These are phyloP conservation scores for Antrozous pallidus DNA, from an alignment of 2,797 vertebrate genomes.

Conservation along the genomic window DNA sequence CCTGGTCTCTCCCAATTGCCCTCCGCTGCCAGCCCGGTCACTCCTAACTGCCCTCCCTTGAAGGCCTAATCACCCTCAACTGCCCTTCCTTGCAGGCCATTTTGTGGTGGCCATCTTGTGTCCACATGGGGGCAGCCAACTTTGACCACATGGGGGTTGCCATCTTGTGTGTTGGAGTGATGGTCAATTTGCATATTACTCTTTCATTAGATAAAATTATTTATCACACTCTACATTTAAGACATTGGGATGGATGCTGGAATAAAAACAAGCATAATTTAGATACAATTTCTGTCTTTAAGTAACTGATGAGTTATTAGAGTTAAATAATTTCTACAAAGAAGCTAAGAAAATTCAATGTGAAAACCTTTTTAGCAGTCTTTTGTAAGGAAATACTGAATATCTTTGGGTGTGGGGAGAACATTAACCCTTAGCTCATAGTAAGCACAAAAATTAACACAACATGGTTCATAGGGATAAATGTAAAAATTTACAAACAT, in stretches of 20 bases:
- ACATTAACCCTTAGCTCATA: neutral
- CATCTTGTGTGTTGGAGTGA: too few relatives aligned
- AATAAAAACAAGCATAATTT: neutral
- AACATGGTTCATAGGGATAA: neutral
- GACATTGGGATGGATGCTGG: neutral
- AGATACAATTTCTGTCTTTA: neutral
- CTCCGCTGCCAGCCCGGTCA: too few relatives aligned
- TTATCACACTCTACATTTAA: neutral
- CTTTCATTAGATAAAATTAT: neutral
- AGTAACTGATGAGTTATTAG: neutral
- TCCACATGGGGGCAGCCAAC: too few relatives aligned
- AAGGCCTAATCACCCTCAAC: too few relatives aligned
- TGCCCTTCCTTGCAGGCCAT: too few relatives aligned
- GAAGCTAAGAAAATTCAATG: neutral
- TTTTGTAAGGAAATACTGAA: neutral
- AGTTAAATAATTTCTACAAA: neutral
- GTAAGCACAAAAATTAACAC: neutral
- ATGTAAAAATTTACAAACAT: neutral
- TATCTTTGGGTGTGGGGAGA: neutral
- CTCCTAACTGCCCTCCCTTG: too few relatives aligned
- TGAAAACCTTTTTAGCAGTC: neutral
- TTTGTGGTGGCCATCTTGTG: too few relatives aligned
- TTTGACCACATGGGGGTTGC: too few relatives aligned
- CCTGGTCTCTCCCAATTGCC: too few relatives aligned
- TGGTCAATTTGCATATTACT: too few relatives aligned